Evolutionary conservation across 2,797 vertebrate species (phyloP), one percentile per base, ranked within the genome.

Genomic region (Sphaeramia orbicularis): DNA sequence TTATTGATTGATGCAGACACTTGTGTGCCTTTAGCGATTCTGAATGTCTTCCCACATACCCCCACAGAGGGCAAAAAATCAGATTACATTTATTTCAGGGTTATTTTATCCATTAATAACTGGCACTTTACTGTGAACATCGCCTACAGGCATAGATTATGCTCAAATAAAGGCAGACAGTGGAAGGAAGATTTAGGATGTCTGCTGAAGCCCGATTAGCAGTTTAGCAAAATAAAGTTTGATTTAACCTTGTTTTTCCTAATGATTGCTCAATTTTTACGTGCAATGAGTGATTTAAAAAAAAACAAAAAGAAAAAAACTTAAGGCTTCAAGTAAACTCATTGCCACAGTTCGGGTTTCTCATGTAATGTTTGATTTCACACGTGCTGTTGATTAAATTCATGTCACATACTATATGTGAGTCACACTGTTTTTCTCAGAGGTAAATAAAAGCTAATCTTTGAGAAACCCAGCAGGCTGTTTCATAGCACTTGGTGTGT

Each of bases 61-160:
- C 75, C 27, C 38, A 51, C 32, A 52, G 65, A 58, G 51, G 30
- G 75, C 59, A 57, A 78, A 55, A 88, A 87, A 86, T 90, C 81
- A 71, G 77, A 89, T 87, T 80, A 59, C 72, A 85, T 89, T 87
- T 81, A 86, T 84, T 78, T 86, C 52, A 63, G 74, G 76, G 68
- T 76, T 90, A 83, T 87, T 85, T 88, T 85, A 88, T 78, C 68
- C 83, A 86, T 86, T 90, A 90, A 89, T 71, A 83, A 69, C 64
- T 68, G 74, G 52, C 72, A 84, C 76, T 87, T 88, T 83, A 48
- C 83, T 81, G 63, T 76, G 72, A 80, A 81, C 63, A 61, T 52
- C 56, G 86, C 87, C 86, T 62, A 63, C 57, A 78, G 88, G 78
- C 80, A 59, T 49, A 81, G 75, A 87, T 85, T 83, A 77, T 63